Evolutionary conservation across 2,797 vertebrate genomes (phyloP).

Genomic region (Hypotaenidia philippensis): DNA sequence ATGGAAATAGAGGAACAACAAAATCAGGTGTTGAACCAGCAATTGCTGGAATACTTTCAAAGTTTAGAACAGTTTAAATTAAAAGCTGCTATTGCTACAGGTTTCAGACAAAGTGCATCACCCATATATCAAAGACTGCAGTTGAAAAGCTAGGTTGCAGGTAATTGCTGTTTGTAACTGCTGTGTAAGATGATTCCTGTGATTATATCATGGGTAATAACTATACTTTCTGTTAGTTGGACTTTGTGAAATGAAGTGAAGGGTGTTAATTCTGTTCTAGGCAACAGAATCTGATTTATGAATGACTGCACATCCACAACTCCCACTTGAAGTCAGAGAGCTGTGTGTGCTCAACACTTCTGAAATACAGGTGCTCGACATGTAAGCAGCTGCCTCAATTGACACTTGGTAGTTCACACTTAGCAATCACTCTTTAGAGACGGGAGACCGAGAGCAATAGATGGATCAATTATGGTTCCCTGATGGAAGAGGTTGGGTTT

Average conservation of each 20-base stretch:
- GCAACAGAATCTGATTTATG: constrained; percentile 31
- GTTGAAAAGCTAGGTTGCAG: constrained; percentile 22
- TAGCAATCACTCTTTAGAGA: background rate
- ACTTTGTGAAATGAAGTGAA: background rate
- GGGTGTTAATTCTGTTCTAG: background rate
- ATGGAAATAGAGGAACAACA: background rate
- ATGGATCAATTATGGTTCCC: accelerated
- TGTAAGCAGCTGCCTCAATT: constrained; percentile 13
- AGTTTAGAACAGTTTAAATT: background rate
- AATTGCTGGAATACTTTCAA: background rate
- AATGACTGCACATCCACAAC: constrained; percentile 13
- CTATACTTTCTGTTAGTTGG: constrained; percentile 21
- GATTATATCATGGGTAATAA: constrained; percentile 15
- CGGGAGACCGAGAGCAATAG: background rate
- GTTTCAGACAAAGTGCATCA: background rate
- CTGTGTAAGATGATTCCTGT: constrained; percentile 19
- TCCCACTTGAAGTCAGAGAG: constrained; percentile 20
- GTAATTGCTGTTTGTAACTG: constrained; percentile 27
- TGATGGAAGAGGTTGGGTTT: background rate
- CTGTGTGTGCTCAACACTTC: background rate
- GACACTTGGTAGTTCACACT: background rate
- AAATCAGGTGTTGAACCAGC: background rate
- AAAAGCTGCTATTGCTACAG: background rate
- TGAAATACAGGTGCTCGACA: background rate
- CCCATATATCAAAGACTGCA: background rate